Percentiles rank a stretch among this genome's conserved stretches.
Conservation (phyloP, 2,797 vertebrate species). For the Orientallactaga sibirica region DNA sequence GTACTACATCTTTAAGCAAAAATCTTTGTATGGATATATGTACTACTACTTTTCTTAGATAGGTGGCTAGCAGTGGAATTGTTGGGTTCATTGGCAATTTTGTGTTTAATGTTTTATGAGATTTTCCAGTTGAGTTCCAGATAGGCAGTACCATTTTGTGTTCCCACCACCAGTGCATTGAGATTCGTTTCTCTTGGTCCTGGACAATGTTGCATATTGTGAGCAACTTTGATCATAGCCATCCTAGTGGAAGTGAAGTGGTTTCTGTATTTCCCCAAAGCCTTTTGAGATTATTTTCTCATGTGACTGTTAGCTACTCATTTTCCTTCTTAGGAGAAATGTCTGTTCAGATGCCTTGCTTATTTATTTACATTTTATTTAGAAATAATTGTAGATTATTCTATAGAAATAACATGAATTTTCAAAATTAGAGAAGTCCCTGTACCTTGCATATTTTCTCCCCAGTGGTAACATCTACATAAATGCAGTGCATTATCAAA, state of each 20-base stretch:
- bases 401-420: not conserved
- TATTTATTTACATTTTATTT: constrained; percentile 7
- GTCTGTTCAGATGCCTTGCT: not conserved
- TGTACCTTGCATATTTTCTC: not conserved
- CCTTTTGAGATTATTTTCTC: not conserved
- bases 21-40: not conserved
- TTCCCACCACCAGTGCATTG: not conserved
- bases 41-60: constrained; percentile 27
- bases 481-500: not conserved
- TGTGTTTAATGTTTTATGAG: constrained; percentile 27
- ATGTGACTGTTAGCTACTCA: not conserved
- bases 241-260: not conserved
- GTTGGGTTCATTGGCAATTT: constrained; percentile 33
- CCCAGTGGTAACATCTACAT: not conserved
- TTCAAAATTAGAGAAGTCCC: constrained; percentile 10
- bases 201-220: not conserved
- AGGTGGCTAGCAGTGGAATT: not conserved
- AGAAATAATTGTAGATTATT: constrained; percentile 13
- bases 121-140: constrained; percentile 1
- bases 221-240: not conserved
- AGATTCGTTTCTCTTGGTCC: not conserved
- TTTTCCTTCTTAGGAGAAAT: constrained; percentile 45
- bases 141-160: not conserved
- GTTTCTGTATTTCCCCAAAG: constrained; percentile 44
- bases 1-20: not conserved